Evolutionary conservation across 2,113 vertebrate genomes (phyloP).

Genomic region (Lepus americanus): DNA sequence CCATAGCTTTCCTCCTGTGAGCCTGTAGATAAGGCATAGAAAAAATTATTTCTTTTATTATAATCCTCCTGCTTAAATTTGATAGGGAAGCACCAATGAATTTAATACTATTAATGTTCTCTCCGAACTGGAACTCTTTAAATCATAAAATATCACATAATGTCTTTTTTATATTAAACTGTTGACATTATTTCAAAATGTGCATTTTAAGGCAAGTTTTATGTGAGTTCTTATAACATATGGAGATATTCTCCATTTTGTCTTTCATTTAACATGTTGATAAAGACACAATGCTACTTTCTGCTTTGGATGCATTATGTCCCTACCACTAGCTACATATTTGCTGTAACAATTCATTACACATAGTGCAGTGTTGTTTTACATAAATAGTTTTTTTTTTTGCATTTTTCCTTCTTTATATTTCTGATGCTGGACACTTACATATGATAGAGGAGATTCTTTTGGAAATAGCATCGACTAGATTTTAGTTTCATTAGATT

Average conservation of each 20-base stretch:
- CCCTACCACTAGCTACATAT: background rate
- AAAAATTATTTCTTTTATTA: slow-evolving; percentile 82
- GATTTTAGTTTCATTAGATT: slow-evolving; percentile 30
- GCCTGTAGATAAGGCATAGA: slow-evolving; percentile 84
- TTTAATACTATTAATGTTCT: slow-evolving; percentile 82
- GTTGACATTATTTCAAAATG: slow-evolving; percentile 78
- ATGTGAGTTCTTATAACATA: slow-evolving; percentile 67
- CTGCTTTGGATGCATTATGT: background rate
- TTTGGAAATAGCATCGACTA: background rate
- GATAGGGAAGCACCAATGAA: slow-evolving; percentile 83
- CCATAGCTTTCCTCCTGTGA: slow-evolving; percentile 82
- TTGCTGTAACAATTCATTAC: slow-evolving; percentile 51
- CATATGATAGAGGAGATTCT: slow-evolving; percentile 15
- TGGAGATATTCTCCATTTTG: slow-evolving; percentile 66
- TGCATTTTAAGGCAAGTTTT: slow-evolving; percentile 58
- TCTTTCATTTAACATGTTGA: slow-evolving; percentile 72
- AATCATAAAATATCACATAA: slow-evolving; percentile 83
- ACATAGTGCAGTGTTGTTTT: slow-evolving; percentile 60
- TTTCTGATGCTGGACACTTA: slow-evolving; percentile 19
- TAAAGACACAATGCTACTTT: slow-evolving; percentile 68
- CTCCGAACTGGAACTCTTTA: slow-evolving; percentile 80
- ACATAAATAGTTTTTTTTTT: slow-evolving; percentile 29
- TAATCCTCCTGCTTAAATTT: slow-evolving; percentile 86
- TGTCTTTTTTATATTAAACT: slow-evolving; percentile 80
- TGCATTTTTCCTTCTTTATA: slow-evolving; percentile 34